Percentiles rank a stretch among this genome's conserved stretches.
Conservation (phyloP, 2,888 invertebrate genomes). For the Amiota minor region DNA sequence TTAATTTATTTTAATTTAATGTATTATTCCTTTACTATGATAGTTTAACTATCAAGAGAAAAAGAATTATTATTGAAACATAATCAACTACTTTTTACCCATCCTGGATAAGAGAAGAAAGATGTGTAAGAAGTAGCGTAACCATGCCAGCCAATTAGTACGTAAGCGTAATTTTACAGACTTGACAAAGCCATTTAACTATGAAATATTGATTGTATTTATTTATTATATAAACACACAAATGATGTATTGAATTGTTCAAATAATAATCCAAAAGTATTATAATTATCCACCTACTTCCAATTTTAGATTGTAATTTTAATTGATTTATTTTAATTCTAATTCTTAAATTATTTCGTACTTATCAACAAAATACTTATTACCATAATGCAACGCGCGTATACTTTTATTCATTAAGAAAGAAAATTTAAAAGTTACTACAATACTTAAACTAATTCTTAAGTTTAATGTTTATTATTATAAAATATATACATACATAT, state of each 20-base stretch:
- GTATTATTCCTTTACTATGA: slow-evolving; percentile 29
- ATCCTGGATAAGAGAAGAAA: slow-evolving; percentile 30
- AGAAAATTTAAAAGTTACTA: slow-evolving; percentile 54
- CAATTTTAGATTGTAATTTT: slow-evolving; percentile 43
- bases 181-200: slow-evolving; percentile 34
- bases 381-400: slow-evolving; percentile 19
- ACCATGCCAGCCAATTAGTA: slow-evolving; percentile 53
- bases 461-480: slow-evolving; percentile 53
- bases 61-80: background rate
- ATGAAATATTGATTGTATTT: slow-evolving; percentile 53
- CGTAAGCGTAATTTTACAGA: slow-evolving; percentile 34
- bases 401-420: slow-evolving; percentile 47
- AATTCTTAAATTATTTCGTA: slow-evolving; percentile 13
- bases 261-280: slow-evolving; percentile 45
- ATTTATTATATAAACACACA: slow-evolving; percentile 50
- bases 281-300: slow-evolving; percentile 61
- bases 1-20: slow-evolving; percentile 7
- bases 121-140: slow-evolving; percentile 23
- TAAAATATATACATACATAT: background rate
- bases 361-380: slow-evolving; percentile 6
- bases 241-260: slow-evolving; percentile 3
- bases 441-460: slow-evolving; percentile 51
- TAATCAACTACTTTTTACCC: slow-evolving; percentile 19
- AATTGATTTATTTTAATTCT: slow-evolving; percentile 4
- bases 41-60: slow-evolving; percentile 56